phyloP scores from a whole-genome alignment of 2,113 vertebrate species.

The Ptychochromis oligacanthus region DNA sequence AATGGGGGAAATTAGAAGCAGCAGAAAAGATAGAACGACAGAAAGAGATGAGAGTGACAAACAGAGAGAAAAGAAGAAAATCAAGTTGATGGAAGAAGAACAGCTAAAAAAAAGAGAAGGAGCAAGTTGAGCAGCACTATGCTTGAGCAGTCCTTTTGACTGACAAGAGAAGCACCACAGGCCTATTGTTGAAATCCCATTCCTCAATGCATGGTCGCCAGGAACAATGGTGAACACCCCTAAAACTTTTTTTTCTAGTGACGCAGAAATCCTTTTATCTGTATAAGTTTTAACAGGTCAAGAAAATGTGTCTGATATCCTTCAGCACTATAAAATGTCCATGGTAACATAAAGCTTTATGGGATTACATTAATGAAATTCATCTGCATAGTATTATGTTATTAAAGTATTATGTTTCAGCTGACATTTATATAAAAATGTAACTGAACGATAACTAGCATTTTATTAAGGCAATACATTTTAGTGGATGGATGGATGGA shows the following conservation, averaged over 20 bases:
- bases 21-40: conserved; percentile 38
- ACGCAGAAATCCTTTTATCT: background rate
- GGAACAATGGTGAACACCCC: conserved; percentile 39
- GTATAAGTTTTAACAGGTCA: background rate
- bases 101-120: conserved; percentile 26
- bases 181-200: conserved; percentile 65
- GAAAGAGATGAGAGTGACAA: conserved; percentile 53
- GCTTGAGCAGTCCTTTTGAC: conserved; percentile 75
- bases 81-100: conserved; percentile 49
- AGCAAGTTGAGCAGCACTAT: conserved; percentile 54
- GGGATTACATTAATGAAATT: no score
- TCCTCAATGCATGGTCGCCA: conserved; percentile 59
- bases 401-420: background rate
- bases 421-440: background rate
- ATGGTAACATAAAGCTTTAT: background rate
- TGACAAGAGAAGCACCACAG: conserved; percentile 57
- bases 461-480: no score
- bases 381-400: background rate
- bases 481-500: no score
- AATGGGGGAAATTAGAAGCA: conserved; percentile 53
- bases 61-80: conserved; percentile 50
- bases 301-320: background rate
- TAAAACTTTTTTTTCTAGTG: conserved; percentile 17
- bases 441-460: no score
- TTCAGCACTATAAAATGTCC: background rate